Percentiles rank a stretch among this genome's conserved stretches.
Evolutionary conservation across 53 echinoderm and acorn worm genomes (phyloP).

Genomic region (Luidia sarsii): DNA sequence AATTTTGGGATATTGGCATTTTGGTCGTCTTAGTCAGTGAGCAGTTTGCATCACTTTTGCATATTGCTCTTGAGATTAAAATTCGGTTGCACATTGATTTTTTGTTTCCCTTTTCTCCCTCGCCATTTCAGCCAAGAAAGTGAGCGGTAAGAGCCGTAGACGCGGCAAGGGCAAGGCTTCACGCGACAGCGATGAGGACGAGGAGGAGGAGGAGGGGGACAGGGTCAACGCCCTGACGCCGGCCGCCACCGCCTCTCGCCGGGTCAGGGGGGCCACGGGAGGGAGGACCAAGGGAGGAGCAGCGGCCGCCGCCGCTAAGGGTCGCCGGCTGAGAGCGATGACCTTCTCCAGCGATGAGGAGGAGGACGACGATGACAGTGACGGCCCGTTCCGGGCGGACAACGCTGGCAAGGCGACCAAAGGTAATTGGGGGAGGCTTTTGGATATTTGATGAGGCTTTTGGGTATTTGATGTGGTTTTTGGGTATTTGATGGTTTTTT

Average conservation of each 20-base stretch:
- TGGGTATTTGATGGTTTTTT: no score
- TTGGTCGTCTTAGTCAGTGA: no score
- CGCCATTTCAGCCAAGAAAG: slow-evolving; percentile 9
- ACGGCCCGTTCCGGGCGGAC: slow-evolving; percentile 48
- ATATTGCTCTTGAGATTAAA: no score
- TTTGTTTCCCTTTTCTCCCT: no score
- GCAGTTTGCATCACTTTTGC: no score
- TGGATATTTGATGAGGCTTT: no score
- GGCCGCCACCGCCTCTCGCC: slow-evolving; percentile 47
- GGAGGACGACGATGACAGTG: slow-evolving; percentile 71
- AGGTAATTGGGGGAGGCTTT: no score
- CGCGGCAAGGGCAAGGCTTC: slow-evolving; percentile 35
- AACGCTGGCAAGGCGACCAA: neutral
- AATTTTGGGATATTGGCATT: no score
- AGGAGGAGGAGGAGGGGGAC: slow-evolving; percentile 13
- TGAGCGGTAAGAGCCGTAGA: slow-evolving; percentile 6
- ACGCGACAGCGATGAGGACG: slow-evolving; percentile 46
- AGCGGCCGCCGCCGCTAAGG: slow-evolving; percentile 12
- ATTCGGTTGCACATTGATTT: no score
- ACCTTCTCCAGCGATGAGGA: slow-evolving; percentile 90
- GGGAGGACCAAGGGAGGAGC: slow-evolving; percentile 24
- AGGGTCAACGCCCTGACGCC: slow-evolving; percentile 15
- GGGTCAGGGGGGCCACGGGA: slow-evolving; percentile 19
- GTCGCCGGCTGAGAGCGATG: slow-evolving; percentile 59
- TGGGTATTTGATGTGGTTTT: no score